A percentile compares a stretch with the other conserved stretches of the same genome.
These are phyloP conservation scores for Philaethria dido DNA, from an alignment of 2,888 invertebrate genomes.

Conservation along the genomic window DNA sequence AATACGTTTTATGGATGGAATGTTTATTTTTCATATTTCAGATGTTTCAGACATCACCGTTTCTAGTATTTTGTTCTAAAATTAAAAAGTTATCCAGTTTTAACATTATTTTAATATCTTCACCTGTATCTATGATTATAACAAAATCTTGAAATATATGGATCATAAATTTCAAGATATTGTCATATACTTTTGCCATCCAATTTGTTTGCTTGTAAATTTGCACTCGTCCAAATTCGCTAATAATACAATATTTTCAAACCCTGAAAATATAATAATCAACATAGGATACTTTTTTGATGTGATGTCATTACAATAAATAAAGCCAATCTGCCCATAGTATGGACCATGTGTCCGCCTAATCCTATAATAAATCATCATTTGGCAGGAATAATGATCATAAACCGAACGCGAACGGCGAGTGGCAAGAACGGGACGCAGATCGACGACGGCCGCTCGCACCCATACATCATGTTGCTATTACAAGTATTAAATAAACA, in stretches of 20 bases:
- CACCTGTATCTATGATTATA: too few species aligned
- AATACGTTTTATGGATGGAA: too few species aligned
- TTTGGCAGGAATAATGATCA: conserved; percentile 81
- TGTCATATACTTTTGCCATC: too few species aligned
- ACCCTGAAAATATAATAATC: background rate
- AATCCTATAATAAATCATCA: conserved; percentile 82
- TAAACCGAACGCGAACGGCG: conserved; percentile 64
- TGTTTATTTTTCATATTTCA: too few species aligned
- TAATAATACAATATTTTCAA: background rate
- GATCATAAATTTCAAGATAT: too few species aligned
- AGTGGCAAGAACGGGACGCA: conserved; percentile 49
- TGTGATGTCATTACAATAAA: conserved; percentile 74
- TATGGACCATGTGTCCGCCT: conserved; percentile 73
- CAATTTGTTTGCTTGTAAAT: background rate
- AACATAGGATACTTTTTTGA: conserved; percentile 55
- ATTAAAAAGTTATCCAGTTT: too few species aligned
- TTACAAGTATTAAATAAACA: conserved; percentile 82
- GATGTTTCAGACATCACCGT: too few species aligned
- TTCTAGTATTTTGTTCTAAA: too few species aligned
- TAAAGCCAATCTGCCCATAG: conserved; percentile 75
- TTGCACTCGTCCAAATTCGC: background rate
- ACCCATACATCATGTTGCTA: conserved; percentile 78
- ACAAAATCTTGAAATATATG: too few species aligned
- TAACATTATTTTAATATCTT: too few species aligned
- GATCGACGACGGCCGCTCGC: conserved; percentile 52